Evolutionary conservation across 2,888 invertebrate genomes (phyloP), one percentile per base, ranked within the genome.

Genomic region (Nezara viridula): DNA sequence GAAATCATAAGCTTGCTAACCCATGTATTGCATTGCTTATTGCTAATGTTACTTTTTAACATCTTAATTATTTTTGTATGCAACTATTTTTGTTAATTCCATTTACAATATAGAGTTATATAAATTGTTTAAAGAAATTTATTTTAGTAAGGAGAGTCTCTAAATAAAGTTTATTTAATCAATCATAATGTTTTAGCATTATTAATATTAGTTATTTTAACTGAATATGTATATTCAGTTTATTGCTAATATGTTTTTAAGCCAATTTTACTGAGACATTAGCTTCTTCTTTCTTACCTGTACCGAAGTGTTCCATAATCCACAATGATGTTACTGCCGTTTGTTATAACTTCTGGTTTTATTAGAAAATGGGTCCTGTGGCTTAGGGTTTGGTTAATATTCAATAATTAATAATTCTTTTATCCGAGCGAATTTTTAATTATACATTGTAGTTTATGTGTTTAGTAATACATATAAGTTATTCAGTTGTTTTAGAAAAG

Each of bases 1-100:
- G n/a, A 27, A 27, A 16, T 27, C 9, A 1, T 73, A 73, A 32
- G 66, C 66, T 73, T 73, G 66, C 66, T 37, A 27, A 60, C 1
- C 27, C 66, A 73, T 73, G 32, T 73, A 73, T 9, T 73, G 66
- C 66, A 73, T 9, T 73, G 66, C 66, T 73, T 73, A 73, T 73
- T 1, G 66, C 66, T 21, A 37, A 14, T 60, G 27, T 73, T 73
- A 27, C 37, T 37, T 21, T 37, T 73, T 73, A 60, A 60, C 19
- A 27, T 60, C 27, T 27, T 60, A 27, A 27, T 37, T 73, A 73
- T 73, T 37, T 73, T 73, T 32, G 21, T 37, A 37, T 37, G 19
- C 19, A 19, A 32, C 19, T 73, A 73, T 37, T 60, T 14, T 73
- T 73, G 19, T 73, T 16, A 60, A 37, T 73, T 73, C 21, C 16